Conservation (phyloP, 2,113 vertebrate species). For the Chlamydotis undulata region DNA sequence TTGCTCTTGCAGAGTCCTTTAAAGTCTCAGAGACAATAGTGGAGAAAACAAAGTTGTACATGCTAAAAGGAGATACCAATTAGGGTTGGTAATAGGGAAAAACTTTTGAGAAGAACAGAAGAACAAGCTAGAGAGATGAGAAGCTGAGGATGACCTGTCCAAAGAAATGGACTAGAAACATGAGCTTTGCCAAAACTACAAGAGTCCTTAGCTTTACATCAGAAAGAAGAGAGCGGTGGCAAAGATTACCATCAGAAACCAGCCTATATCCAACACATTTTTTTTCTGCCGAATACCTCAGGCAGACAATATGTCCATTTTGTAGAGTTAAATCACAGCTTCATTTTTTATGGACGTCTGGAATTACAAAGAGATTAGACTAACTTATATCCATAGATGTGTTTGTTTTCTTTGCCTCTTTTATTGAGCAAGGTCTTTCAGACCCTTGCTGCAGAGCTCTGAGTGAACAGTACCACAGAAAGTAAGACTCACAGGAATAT, state of each 20-base stretch:
- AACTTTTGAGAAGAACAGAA: background rate
- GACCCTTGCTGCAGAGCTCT: background rate
- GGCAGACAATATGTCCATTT: background rate
- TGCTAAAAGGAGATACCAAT: background rate
- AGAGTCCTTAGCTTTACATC: background rate
- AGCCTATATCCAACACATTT: background rate
- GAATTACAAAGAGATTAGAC: background rate
- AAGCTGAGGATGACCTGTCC: background rate
- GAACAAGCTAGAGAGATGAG: background rate
- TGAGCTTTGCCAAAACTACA: background rate
- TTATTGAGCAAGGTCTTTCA: background rate
- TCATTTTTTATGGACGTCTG: background rate
- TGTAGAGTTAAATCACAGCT: background rate
- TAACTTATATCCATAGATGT: background rate
- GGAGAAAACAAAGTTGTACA: background rate
- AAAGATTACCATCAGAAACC: background rate
- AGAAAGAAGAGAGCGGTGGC: background rate
- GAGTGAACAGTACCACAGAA: background rate
- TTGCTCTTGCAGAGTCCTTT: background rate
- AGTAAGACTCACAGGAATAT: background rate
- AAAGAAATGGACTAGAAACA: background rate
- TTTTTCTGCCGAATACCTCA: background rate
- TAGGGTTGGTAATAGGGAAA: background rate
- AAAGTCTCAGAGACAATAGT: background rate
- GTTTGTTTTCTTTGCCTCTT: background rate